A percentile compares a stretch with the other conserved stretches of the same genome.
Conservation (phyloP, 2,113 vertebrate genomes). For the Dunckerocampus dactyliophorus region DNA sequence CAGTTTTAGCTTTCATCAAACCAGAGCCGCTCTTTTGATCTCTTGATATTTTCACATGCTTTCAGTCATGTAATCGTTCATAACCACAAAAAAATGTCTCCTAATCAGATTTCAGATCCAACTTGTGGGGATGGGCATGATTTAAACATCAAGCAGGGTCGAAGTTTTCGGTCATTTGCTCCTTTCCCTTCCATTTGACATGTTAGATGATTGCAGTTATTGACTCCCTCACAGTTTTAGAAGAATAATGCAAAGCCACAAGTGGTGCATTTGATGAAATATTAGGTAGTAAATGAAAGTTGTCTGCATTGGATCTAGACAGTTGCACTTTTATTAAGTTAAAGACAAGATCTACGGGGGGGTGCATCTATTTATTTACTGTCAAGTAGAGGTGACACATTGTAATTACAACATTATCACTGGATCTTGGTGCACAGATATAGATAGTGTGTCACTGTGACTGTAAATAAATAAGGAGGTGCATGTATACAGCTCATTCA, state of each 20-base stretch:
- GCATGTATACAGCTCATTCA: background rate
- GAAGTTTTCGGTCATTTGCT: slow-evolving; percentile 22
- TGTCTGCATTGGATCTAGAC: slow-evolving; percentile 3
- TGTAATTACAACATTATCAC: slow-evolving; percentile 23
- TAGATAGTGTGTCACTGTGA: slow-evolving; percentile 19
- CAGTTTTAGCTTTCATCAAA: slow-evolving; percentile 54
- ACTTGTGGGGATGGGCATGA: slow-evolving; percentile 43
- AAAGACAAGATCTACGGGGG: slow-evolving; percentile 1
- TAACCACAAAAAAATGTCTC: slow-evolving; percentile 38
- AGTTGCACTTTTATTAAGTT: slow-evolving; percentile 15
- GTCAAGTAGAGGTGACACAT: slow-evolving; percentile 31
- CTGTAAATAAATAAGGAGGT: slow-evolving; percentile 17
- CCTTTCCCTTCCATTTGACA: slow-evolving; percentile 1
- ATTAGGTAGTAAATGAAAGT: background rate
- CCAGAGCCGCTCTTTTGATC: slow-evolving; percentile 55
- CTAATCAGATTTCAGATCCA: slow-evolving; percentile 47
- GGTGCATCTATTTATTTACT: slow-evolving; percentile 36
- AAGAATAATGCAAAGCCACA: slow-evolving; percentile 4
- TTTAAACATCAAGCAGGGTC: slow-evolving; percentile 19
- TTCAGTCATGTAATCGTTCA: slow-evolving; percentile 50
- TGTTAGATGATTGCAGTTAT: background rate
- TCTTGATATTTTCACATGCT: slow-evolving; percentile 48
- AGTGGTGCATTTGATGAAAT: too few species aligned
- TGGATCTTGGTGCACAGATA: slow-evolving; percentile 27
- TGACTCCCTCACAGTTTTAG: slow-evolving; percentile 14